Conservation (phyloP, 2,113 vertebrate species). For the Anser brachyrhynchus region DNA sequence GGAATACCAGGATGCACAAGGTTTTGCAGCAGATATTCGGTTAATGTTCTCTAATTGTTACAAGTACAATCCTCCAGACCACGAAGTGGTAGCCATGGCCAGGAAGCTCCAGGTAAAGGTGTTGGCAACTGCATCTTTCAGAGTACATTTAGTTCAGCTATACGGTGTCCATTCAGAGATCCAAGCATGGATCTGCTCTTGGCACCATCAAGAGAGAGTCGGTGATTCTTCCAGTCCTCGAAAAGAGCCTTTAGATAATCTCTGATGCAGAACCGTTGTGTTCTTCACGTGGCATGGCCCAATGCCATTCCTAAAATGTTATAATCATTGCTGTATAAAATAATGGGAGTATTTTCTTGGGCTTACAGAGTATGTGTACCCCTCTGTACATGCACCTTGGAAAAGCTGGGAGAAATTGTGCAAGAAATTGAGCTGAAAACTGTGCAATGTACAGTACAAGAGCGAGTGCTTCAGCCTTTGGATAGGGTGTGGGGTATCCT, state of each 20-base stretch:
- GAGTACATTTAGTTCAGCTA: background rate
- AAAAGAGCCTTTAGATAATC: background rate
- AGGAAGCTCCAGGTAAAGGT: slow-evolving; percentile 90
- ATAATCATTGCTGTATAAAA: background rate
- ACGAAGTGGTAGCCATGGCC: slow-evolving; percentile 90
- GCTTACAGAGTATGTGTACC: background rate
- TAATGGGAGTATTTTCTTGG: background rate
- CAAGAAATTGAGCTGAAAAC: background rate
- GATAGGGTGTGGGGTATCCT: background rate
- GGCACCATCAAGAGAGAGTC: background rate
- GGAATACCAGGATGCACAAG: slow-evolving; percentile 90
- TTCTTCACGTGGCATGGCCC: background rate
- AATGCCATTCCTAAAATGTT: background rate
- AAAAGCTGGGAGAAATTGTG: background rate
- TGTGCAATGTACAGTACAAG: background rate
- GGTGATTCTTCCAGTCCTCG: background rate
- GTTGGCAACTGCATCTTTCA: background rate
- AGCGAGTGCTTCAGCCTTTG: background rate
- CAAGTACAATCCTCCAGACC: slow-evolving; percentile 96
- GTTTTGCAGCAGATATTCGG: slow-evolving; percentile 91
- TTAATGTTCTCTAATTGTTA: slow-evolving; percentile 99
- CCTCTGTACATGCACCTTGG: background rate
- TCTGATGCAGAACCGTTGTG: background rate
- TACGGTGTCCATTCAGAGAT: background rate
- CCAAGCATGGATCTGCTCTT: background rate